These are phyloP conservation scores for Oxyura jamaicensis DNA, from an alignment of 2,113 vertebrate species.

Conservation along the genomic window DNA sequence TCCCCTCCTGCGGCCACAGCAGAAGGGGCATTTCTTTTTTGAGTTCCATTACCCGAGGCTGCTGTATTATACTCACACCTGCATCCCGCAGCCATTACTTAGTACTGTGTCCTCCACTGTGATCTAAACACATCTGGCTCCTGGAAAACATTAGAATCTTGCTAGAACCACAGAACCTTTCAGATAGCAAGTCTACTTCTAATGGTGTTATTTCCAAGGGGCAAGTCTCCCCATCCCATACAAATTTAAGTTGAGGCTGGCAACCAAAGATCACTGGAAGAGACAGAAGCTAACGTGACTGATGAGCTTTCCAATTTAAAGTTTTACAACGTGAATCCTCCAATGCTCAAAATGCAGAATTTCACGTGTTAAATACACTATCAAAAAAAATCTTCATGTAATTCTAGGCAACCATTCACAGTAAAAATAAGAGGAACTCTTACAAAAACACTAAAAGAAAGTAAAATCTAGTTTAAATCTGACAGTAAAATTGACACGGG, in stretches of 20 bases:
- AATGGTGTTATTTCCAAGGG: neutral
- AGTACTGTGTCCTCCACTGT: neutral
- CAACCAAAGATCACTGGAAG: neutral
- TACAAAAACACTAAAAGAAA: constrained; percentile 48
- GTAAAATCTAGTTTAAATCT: constrained; percentile 39
- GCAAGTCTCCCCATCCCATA: neutral
- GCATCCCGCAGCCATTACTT: neutral
- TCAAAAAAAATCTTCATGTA: neutral
- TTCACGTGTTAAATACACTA: neutral
- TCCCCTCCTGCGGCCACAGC: neutral
- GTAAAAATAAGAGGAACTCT: constrained; percentile 44
- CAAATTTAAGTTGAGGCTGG: neutral
- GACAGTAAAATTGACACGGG: constrained; percentile 4
- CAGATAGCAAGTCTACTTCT: neutral
- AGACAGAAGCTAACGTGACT: neutral
- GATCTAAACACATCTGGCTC: neutral
- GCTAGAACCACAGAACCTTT: neutral
- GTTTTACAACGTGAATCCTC: neutral
- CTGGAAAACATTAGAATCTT: neutral
- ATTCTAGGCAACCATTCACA: constrained; percentile 48
- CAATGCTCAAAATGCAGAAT: constrained; percentile 40
- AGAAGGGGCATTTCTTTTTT: fast-evolving
- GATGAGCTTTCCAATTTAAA: neutral
- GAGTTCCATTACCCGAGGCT: neutral
- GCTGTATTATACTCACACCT: neutral